phyloP scores from a whole-genome alignment of 2,113 vertebrate genomes.

The Strix uralensis region DNA sequence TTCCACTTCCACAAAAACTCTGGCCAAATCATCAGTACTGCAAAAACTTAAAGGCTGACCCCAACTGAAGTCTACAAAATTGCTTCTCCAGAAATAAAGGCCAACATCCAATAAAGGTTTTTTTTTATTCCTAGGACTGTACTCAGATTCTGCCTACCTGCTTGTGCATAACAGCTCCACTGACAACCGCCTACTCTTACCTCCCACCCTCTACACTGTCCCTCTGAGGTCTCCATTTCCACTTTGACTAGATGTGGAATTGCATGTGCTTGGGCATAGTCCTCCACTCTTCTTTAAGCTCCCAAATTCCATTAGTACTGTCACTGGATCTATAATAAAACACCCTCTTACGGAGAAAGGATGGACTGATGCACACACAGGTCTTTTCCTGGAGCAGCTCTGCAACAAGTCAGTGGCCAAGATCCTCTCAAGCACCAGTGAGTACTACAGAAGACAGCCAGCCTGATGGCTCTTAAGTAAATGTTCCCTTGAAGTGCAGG shows the following conservation, averaged over 20 bases:
- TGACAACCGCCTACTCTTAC: neutral
- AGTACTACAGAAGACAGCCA: neutral
- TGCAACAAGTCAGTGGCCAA: neutral
- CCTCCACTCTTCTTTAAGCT: neutral
- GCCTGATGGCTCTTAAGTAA: neutral
- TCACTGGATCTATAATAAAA: neutral
- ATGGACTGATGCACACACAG: too few species aligned
- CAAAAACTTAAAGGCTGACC: neutral
- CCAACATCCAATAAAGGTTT: neutral
- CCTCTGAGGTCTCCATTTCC: neutral
- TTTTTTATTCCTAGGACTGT: neutral
- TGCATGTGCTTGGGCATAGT: neutral
- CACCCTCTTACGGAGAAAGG: neutral
- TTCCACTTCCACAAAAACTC: constrained; percentile 31
- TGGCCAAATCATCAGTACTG: neutral
- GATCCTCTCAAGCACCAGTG: neutral
- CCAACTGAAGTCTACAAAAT: neutral
- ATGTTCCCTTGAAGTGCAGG: neutral
- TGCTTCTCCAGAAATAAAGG: neutral
- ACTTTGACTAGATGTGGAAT: neutral
- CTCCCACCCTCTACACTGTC: neutral
- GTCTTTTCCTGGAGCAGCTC: neutral
- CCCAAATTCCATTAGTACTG: neutral
- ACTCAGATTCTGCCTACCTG: neutral
- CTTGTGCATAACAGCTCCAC: rapidly evolving